phyloP scores from a whole-genome alignment of 2,888 invertebrate species.

The Drosophila stalkeri region DNA sequence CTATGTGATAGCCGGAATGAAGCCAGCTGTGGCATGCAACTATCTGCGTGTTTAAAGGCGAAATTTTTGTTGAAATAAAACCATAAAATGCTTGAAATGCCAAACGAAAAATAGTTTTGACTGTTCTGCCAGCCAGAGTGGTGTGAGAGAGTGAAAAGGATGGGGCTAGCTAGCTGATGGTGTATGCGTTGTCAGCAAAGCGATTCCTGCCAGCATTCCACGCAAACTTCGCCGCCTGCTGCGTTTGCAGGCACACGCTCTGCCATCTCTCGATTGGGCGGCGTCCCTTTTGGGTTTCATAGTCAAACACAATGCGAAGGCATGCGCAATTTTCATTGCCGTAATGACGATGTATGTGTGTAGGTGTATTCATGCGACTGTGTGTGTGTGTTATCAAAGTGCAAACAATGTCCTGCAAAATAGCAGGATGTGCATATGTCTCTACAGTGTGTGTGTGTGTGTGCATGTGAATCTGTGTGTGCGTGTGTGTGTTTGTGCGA shows the following conservation, averaged over 20 bases:
- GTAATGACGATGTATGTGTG: constrained; percentile 55
- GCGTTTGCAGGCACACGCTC: background rate
- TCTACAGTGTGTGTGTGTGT: constrained; percentile 35
- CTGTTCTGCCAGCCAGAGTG: constrained; percentile 40
- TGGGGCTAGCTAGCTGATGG: constrained; percentile 12
- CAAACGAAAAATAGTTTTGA: constrained; percentile 80
- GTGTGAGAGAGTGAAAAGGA: constrained; percentile 4
- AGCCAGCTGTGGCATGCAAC: constrained; percentile 63
- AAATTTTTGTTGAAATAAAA: constrained; percentile 78
- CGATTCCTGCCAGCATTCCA: constrained; percentile 39
- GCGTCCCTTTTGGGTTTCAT: constrained; percentile 24
- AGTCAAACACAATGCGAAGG: constrained; percentile 74
- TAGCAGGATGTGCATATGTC: constrained; percentile 75
- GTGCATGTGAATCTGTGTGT: constrained; percentile 56
- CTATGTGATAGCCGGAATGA: constrained; percentile 48
- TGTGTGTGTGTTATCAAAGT: constrained; percentile 69
- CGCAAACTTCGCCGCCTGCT: constrained; percentile 10
- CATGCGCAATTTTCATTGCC: constrained; percentile 76
- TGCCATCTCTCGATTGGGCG: background rate
- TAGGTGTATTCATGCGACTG: constrained; percentile 18
- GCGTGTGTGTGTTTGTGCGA: constrained; percentile 23
- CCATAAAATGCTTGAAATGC: constrained; percentile 81
- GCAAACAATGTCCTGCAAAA: constrained; percentile 80
- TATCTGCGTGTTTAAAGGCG: constrained; percentile 72
- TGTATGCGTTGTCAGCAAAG: constrained; percentile 72